Base-by-base conservation (phyloP, 1,140 invertebrate genomes). In the Heterodera schachtii region DNA sequence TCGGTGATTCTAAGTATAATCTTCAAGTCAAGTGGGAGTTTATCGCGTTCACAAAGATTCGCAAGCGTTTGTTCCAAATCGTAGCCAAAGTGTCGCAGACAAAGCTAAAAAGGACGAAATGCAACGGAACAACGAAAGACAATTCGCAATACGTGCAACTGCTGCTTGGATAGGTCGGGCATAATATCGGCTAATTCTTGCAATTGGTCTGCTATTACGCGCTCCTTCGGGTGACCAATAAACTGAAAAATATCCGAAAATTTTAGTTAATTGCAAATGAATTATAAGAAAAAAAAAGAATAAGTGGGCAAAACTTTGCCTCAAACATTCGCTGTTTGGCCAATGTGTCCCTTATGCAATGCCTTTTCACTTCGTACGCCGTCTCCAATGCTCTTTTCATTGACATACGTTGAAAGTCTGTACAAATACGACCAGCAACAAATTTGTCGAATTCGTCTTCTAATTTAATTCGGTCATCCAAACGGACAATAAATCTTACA, bases 1-100 rank as follows among this genome's bases (percentile, higher is more conserved):
- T 78, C 77, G 19, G 47, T 71, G 52, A 78, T 47, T 31, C 77
- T 41, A 13, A 78, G 46, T 44, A 78, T 43, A 71, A 69, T 71
- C 11, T 66, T 78, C 57, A 78, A n/a, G 13, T 78, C 70, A 31
- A 78, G 46, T 19, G 77, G 77, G 46, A 78, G 77, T 78, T 78
- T 66, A n/a, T 78, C 77, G 21, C 77, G 52, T 69, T 78, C 64
- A 31, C 31, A 69, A 69, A 78, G 70, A 31, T 52, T 44, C 46
- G 31, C 60, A 46, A 70, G 66, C 46, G 77, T 78, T 70, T 78
- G 52, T 69, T 78, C 77, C 21, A 69, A 31, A 31, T 78, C 77
- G 49, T 78, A 78, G 47, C 77, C 77, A 78, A 78, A 78, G 70
- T 78, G 77, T 13, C 77, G 77, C 52, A 78, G 31, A 78, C 77